Evolutionary conservation across 2,888 invertebrate species (phyloP).

Genomic region (Agrotis puta): DNA sequence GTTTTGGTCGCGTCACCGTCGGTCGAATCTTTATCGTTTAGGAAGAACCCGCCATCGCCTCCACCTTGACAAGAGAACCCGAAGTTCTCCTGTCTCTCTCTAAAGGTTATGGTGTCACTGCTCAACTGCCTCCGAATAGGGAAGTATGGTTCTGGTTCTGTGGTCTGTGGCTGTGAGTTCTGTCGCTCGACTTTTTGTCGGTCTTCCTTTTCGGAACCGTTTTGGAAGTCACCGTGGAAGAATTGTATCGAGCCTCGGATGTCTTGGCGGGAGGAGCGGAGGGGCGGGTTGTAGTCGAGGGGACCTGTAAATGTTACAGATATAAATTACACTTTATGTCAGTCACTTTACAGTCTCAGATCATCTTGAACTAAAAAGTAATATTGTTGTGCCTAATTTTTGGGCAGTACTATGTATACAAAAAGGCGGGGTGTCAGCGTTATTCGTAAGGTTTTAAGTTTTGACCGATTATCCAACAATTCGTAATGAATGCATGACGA

Average conservation of each 20-base stretch:
- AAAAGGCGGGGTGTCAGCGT: no score
- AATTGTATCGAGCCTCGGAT: slow-evolving; percentile 93
- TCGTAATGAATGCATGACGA: no score
- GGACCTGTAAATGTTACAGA: slow-evolving; percentile 76
- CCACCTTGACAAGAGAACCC: slow-evolving; percentile 80
- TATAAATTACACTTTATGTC: neutral
- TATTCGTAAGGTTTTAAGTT: no score
- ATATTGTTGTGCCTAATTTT: no score
- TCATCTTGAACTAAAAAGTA: neutral
- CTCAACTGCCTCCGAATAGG: slow-evolving; percentile 91
- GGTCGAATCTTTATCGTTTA: slow-evolving; percentile 89
- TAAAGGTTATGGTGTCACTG: slow-evolving; percentile 89
- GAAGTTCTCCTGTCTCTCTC: slow-evolving; percentile 74
- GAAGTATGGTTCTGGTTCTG: slow-evolving; percentile 70
- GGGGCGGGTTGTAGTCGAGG: slow-evolving; percentile 92
- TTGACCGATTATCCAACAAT: no score
- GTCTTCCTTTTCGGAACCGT: slow-evolving; percentile 81
- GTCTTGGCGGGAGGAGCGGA: slow-evolving; percentile 94
- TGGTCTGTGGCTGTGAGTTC: slow-evolving; percentile 87
- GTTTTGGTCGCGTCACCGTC: slow-evolving; percentile 91
- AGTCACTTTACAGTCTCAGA: neutral
- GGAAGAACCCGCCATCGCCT: slow-evolving; percentile 88
- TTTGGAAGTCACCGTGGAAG: slow-evolving; percentile 91
- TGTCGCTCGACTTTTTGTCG: slow-evolving; percentile 90
- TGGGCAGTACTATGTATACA: no score